Evolutionary conservation across 2,888 invertebrate species (phyloP).

Genomic region (Drosophila pegasa): DNA sequence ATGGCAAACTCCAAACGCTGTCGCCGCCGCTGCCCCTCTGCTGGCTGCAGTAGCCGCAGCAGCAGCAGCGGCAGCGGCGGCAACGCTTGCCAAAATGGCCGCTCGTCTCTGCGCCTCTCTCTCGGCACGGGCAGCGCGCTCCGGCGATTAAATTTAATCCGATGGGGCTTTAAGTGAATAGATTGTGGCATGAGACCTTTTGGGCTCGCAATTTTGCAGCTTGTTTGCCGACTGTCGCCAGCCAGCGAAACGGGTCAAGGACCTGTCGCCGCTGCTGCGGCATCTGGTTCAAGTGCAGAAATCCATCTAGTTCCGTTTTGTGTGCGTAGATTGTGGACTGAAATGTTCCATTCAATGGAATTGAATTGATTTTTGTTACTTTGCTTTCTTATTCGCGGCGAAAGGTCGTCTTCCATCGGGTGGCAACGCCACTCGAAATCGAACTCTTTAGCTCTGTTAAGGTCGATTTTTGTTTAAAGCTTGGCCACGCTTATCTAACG

Average conservation of each 20-base stretch:
- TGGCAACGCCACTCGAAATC: slow-evolving; percentile 27
- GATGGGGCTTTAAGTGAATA: slow-evolving; percentile 46
- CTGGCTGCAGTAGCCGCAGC: slow-evolving; percentile 27
- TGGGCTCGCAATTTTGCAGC: slow-evolving; percentile 25
- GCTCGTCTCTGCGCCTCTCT: slow-evolving; percentile 67
- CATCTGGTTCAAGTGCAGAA: slow-evolving; percentile 23
- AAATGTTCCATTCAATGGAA: background rate
- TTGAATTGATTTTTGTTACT: no score
- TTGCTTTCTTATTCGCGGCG: background rate
- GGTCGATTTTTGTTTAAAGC: no score
- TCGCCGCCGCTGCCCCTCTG: slow-evolving; percentile 15
- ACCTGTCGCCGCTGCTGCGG: slow-evolving; percentile 34
- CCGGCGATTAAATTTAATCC: slow-evolving; percentile 62
- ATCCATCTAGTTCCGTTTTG: slow-evolving; percentile 2
- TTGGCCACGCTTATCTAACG: no score
- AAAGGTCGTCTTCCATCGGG: background rate
- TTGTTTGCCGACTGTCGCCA: slow-evolving; percentile 17
- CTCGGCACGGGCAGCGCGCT: slow-evolving; percentile 35
- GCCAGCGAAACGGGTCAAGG: slow-evolving; percentile 53
- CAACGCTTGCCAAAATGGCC: slow-evolving; percentile 82
- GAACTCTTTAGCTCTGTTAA: background rate
- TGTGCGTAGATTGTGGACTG: background rate
- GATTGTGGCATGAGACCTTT: slow-evolving; percentile 44
- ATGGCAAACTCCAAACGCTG: slow-evolving; percentile 44
- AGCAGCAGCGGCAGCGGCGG: slow-evolving; percentile 26